Base-by-base conservation (phyloP, 1,140 invertebrate genomes). In the Dolichoris vasculosae region DNA sequence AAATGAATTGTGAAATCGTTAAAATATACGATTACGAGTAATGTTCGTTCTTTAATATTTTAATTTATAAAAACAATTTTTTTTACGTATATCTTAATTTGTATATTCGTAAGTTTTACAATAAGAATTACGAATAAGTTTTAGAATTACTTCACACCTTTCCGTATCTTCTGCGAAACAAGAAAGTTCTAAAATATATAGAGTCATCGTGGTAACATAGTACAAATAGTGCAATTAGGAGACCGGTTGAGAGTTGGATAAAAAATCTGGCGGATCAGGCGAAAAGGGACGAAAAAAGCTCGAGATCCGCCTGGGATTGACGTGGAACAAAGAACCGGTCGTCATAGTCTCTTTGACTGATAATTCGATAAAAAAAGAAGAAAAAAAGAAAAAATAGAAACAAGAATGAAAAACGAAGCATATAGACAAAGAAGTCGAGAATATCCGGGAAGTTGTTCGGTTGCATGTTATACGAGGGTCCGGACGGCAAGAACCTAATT, bases 321-420 rank as follows among this genome's bases (percentile, higher is more conserved):
- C 69, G 38, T 15, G 30, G 82, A 76, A 35, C 71, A 76, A 75
- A 73, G 48, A 55, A 43, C 1, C 48, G 35, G 9, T n/a, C 81
- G 64, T 82, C 79, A 82, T 71, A 83, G 69, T 71, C 51, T n/a
- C 46, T 51, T 46, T 71, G 23, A 40, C 82, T 76, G 82, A 46
- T 83, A 76, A 76, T 75, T 83, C 51, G 46, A 48, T 38, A 59
- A 76, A 82, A 82, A 63, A n/a, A n/a, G n/a, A n/a, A n/a, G n/a
- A n/a, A n/a, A n/a, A n/a, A n/a, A n/a, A n/a, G n/a, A 32, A 6
- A 69, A 71, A 71, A 48, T 30, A 43, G 15, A 43, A 67, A 82
- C 26, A 48, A 75, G 30, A 64, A 9, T n/a, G 63, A 30, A n/a
- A 11, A 69, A 32, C 48, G 43, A 26, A 48, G 11, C 1, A 78